A percentile compares a stretch with the other conserved stretches of the same genome.
Conservation (phyloP, 2,888 invertebrate species). For the Teleiodes luculella region DNA sequence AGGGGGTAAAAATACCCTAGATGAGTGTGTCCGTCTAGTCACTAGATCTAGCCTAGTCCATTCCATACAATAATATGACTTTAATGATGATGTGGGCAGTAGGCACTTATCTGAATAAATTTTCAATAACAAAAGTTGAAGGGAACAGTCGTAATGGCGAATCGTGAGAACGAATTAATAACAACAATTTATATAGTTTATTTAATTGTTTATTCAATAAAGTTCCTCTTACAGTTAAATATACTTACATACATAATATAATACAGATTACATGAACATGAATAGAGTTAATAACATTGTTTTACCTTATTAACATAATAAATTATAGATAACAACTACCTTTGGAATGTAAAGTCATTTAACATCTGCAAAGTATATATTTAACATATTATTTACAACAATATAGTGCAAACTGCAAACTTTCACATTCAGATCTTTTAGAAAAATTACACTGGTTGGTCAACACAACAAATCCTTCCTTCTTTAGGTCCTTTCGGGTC, state of each 20-base stretch:
- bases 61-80: conserved; percentile 39
- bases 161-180: conserved; percentile 48
- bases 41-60: too few relatives aligned
- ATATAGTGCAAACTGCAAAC: too few relatives aligned
- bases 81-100: conserved; percentile 43
- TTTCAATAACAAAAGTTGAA: conserved; percentile 26
- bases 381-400: too few relatives aligned
- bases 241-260: neutral
- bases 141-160: conserved; percentile 20
- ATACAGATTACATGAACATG: neutral
- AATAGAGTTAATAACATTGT: neutral
- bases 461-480: too few relatives aligned
- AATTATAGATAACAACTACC: neutral
- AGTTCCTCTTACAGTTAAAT: conserved; percentile 7
- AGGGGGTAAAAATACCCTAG: too few relatives aligned
- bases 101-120: conserved; percentile 34
- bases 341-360: too few relatives aligned
- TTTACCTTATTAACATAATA: neutral
- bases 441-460: too few relatives aligned
- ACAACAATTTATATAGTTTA: conserved; percentile 17
- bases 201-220: conserved; percentile 34
- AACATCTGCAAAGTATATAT: too few relatives aligned
- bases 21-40: too few relatives aligned
- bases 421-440: too few relatives aligned
- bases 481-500: too few relatives aligned